Conservation (phyloP, 2,113 vertebrate species). For the Mormyrus iriodes region DNA sequence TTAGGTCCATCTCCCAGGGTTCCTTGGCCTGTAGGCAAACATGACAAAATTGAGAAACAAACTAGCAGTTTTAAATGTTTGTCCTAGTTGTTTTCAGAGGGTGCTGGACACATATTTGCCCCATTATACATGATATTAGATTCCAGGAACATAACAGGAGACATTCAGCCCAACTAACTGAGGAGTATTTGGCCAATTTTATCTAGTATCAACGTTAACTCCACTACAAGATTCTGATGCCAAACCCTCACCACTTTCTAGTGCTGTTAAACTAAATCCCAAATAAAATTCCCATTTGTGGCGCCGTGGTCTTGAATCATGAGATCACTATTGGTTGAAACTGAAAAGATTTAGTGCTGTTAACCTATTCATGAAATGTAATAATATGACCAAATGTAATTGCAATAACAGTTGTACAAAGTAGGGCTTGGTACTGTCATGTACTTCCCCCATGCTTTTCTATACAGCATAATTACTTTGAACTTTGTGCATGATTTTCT, state of each 20-base stretch:
- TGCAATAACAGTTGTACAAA: background rate
- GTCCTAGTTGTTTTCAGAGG: background rate
- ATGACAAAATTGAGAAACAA: background rate
- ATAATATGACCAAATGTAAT: too few species aligned
- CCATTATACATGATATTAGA: background rate
- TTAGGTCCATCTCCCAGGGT: conserved; percentile 93
- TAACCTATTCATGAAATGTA: background rate
- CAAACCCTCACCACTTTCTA: background rate
- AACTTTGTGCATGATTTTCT: background rate
- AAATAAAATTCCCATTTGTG: background rate
- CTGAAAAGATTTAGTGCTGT: background rate
- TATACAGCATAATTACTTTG: background rate
- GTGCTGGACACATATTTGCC: background rate
- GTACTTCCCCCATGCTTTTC: background rate
- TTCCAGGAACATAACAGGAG: background rate
- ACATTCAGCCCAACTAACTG: background rate
- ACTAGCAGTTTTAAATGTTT: background rate
- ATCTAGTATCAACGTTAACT: background rate
- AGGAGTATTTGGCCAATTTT: background rate
- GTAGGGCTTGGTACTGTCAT: background rate
- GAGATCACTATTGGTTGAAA: background rate
- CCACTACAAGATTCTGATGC: background rate
- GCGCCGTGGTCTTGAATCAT: background rate
- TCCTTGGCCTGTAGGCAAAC: conserved; percentile 77
- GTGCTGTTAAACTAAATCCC: background rate